These are phyloP conservation scores for Aphidius colemani DNA, from an alignment of 2,888 invertebrate genomes.

Conservation along the genomic window DNA sequence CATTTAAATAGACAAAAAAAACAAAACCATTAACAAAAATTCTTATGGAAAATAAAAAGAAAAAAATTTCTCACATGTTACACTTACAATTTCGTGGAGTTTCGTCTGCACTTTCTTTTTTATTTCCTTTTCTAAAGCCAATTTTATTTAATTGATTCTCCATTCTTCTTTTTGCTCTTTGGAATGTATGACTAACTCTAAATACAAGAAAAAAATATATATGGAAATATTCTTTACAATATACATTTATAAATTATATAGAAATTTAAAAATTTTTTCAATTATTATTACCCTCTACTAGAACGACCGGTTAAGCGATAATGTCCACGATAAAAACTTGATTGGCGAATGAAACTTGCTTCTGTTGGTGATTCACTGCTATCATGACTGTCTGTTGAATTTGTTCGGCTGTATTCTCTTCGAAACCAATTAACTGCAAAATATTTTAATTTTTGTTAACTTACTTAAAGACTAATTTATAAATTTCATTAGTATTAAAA, in stretches of 20 bases:
- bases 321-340: slow-evolving; percentile 60
- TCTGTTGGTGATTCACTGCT: slow-evolving; percentile 64
- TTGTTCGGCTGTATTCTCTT: slow-evolving; percentile 62
- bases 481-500: not conserved
- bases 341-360: slow-evolving; percentile 61
- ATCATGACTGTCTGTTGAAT: slow-evolving; percentile 63
- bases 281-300: slow-evolving; percentile 46
- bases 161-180: slow-evolving; percentile 84
- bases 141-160: slow-evolving; percentile 88
- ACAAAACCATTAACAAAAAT: not conserved
- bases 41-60: not conserved
- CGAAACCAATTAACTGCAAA: slow-evolving; percentile 66
- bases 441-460: slow-evolving; percentile 26
- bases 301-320: slow-evolving; percentile 44
- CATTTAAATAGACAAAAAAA: slow-evolving; percentile 19
- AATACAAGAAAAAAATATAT: not conserved
- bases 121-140: slow-evolving; percentile 80
- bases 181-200: slow-evolving; percentile 71
- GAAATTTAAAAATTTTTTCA: not conserved
- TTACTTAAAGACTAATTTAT: slow-evolving; percentile 11
- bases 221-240: not conserved
- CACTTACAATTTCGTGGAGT: slow-evolving; percentile 75
- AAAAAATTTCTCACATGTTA: not conserved
- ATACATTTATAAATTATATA: not conserved
- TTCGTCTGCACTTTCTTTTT: slow-evolving; percentile 89